Percentiles rank a stretch among this genome's conserved stretches.
Evolutionary conservation across 2,888 invertebrate genomes (phyloP).

Genomic region (Andrena flavipes): DNA sequence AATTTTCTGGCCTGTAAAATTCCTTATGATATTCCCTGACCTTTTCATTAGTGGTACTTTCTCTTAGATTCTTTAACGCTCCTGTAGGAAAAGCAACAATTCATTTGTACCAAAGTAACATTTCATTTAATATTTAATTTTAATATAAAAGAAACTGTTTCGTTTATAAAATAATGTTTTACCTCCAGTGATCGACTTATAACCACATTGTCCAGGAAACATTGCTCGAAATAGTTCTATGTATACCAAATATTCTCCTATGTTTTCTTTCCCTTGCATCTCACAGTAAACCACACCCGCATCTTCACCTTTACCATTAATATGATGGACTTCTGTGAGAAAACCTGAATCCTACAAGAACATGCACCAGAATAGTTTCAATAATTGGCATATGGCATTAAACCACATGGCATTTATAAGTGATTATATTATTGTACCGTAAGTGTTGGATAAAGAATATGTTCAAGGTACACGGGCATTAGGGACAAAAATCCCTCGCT

Average conservation of each 20-base stretch:
- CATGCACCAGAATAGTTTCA: constrained; percentile 2
- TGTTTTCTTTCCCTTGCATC: constrained; percentile 95
- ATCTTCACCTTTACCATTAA: constrained; percentile 94
- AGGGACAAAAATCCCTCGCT: constrained; percentile 94
- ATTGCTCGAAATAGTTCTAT: constrained; percentile 89
- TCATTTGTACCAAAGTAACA: neutral
- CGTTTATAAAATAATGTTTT: constrained; percentile 26
- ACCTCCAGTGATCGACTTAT: constrained; percentile 94
- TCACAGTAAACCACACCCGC: constrained; percentile 98
- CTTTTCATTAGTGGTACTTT: constrained; percentile 92
- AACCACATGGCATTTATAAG: neutral
- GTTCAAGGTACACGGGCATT: constrained; percentile 96
- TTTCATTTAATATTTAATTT: neutral
- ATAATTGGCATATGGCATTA: neutral
- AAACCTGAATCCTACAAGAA: constrained; percentile 90
- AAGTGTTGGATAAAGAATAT: constrained; percentile 93
- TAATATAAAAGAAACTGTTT: neutral
- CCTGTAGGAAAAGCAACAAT: constrained; percentile 66
- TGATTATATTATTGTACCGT: constrained; percentile 85
- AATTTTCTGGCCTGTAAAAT: constrained; percentile 95
- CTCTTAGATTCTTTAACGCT: constrained; percentile 92
- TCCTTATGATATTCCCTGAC: constrained; percentile 93
- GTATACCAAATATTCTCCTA: constrained; percentile 90
- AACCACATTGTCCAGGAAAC: constrained; percentile 93
- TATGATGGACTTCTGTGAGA: constrained; percentile 96